phyloP scores from a whole-genome alignment of 2,888 invertebrate species.

The Leptopilina syphax region DNA sequence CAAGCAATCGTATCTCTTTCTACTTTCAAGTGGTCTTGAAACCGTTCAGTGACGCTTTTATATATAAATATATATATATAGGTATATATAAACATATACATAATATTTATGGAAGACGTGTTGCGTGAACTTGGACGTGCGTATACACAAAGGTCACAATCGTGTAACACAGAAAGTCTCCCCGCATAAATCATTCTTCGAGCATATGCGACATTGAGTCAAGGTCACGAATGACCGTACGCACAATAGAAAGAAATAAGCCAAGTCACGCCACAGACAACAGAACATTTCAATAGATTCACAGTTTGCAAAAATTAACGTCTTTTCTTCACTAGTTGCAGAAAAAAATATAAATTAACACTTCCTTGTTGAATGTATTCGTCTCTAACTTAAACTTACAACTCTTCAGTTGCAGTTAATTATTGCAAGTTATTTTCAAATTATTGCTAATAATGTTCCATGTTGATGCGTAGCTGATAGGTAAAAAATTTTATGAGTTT shows the following conservation, averaged over 20 bases:
- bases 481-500: no score
- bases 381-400: not conserved
- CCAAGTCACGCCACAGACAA: slow-evolving; percentile 3
- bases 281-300: not conserved
- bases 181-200: slow-evolving; percentile 47
- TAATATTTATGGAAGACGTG: slow-evolving; percentile 1
- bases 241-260: slow-evolving; percentile 6
- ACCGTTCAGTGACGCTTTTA: slow-evolving; percentile 9
- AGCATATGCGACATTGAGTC: slow-evolving; percentile 66
- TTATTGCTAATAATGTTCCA: no score
- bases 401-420: no score
- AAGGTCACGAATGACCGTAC: slow-evolving; percentile 61
- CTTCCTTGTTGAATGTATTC: not conserved
- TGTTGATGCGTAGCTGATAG: no score
- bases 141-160: slow-evolving; percentile 51
- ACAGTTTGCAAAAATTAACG: not conserved
- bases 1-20: slow-evolving; percentile 10
- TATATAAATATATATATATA: no score
- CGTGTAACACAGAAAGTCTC: slow-evolving; percentile 28
- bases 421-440: no score
- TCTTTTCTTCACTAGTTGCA: not conserved
- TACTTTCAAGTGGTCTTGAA: slow-evolving; percentile 2
- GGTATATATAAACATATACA: no score
- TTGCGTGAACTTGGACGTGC: slow-evolving; percentile 48
- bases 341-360: not conserved